These are phyloP conservation scores for Operophtera brumata DNA, from an alignment of 2,888 invertebrate species.

Conservation along the genomic window DNA sequence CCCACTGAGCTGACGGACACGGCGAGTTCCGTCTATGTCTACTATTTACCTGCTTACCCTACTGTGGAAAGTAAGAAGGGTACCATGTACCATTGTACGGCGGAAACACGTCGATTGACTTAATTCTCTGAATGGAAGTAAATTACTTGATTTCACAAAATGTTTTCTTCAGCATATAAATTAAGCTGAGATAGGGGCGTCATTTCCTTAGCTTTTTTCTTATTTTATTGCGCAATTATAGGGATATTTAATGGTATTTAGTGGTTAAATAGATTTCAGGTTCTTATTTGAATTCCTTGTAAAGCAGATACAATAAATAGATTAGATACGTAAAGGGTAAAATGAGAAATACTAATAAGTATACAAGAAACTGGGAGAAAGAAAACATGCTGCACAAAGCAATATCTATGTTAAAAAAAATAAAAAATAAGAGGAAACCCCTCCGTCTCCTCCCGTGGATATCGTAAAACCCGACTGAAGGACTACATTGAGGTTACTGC, in stretches of 20 bases:
- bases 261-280: slow-evolving; percentile 1
- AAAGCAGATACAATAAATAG: no score
- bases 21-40: slow-evolving; percentile 66
- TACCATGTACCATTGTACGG: slow-evolving; percentile 33
- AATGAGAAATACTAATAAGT: no score
- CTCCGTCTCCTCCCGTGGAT: no score
- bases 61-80: slow-evolving; percentile 63
- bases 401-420: no score
- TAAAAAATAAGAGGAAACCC: no score
- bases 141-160: slow-evolving; percentile 37
- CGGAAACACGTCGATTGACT: slow-evolving; percentile 33
- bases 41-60: slow-evolving; percentile 68
- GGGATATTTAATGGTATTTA: neutral
- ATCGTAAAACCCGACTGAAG: no score
- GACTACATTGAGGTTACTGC: no score
- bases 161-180: slow-evolving; percentile 30
- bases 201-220: slow-evolving; percentile 18
- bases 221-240: slow-evolving; percentile 15
- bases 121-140: slow-evolving; percentile 36
- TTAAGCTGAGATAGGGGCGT: slow-evolving; percentile 21
- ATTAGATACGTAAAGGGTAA: no score
- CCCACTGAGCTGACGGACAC: slow-evolving; percentile 65
- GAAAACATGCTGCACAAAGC: no score
- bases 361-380: no score
- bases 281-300: neutral